These are phyloP conservation scores for Orientallactaga sibirica DNA, from an alignment of 2,797 vertebrate species.

Conservation along the genomic window DNA sequence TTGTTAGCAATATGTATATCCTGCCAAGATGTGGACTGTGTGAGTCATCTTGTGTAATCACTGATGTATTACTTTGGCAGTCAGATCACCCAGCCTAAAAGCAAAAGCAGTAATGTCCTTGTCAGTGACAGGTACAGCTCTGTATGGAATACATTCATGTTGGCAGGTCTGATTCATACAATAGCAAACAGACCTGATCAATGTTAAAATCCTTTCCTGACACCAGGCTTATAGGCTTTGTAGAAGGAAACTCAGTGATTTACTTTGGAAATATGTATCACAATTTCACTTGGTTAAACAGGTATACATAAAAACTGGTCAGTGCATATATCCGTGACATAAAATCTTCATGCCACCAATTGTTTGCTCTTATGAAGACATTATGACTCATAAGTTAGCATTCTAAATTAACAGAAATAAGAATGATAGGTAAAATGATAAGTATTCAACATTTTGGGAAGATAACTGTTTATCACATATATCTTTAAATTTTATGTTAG, in stretches of 20 bases:
- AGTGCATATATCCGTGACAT: background rate
- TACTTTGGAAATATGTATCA: slow-evolving; percentile 5
- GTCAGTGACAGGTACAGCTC: slow-evolving; percentile 3
- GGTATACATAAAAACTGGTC: background rate
- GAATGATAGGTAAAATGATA: background rate
- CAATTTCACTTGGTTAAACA: background rate
- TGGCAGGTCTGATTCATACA: background rate
- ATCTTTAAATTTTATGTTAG: background rate
- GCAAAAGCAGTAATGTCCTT: background rate
- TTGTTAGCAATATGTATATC: slow-evolving; percentile 37
- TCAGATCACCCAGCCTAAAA: slow-evolving; percentile 1
- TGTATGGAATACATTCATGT: background rate
- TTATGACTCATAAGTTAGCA: background rate
- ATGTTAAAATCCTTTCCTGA: background rate
- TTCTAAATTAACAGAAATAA: background rate
- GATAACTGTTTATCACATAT: background rate
- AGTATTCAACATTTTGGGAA: background rate
- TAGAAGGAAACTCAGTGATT: slow-evolving; percentile 1
- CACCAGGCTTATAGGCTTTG: background rate
- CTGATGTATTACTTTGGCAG: slow-evolving; percentile 53
- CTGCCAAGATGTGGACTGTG: slow-evolving; percentile 26
- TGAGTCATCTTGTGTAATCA: slow-evolving; percentile 56
- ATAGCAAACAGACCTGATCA: background rate
- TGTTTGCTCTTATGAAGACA: background rate
- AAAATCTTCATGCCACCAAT: background rate